Evolutionary conservation across 2,113 vertebrate genomes (phyloP).

Genomic region (Cynoglossus semilaevis): DNA sequence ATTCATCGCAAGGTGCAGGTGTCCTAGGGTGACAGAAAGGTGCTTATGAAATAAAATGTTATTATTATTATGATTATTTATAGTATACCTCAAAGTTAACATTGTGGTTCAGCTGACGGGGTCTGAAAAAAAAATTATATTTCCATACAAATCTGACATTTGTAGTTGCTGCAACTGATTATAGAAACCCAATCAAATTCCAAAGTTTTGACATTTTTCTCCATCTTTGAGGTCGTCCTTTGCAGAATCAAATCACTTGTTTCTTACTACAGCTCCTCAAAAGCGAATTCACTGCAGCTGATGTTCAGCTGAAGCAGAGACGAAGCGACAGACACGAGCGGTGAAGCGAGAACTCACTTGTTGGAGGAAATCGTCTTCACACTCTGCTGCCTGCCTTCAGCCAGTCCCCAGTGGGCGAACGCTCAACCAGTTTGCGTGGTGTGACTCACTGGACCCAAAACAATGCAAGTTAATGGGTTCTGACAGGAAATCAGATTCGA

Average conservation of each 20-base stretch:
- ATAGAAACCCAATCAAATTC: no score
- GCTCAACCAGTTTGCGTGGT: constrained; percentile 6
- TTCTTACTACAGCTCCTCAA: constrained; percentile 4
- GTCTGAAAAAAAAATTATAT: no score
- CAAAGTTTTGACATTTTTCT: no score
- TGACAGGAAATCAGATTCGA: constrained; percentile 41
- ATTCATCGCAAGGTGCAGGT: no score
- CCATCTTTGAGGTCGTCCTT: not conserved
- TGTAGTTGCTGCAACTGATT: no score
- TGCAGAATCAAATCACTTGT: not conserved
- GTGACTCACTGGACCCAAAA: constrained; percentile 38
- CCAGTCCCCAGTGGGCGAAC: constrained; percentile 18
- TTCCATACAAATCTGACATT: no score
- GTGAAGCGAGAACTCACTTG: constrained; percentile 44
- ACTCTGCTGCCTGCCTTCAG: constrained; percentile 29
- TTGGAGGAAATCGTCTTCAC: constrained; percentile 38
- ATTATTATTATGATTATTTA: no score
- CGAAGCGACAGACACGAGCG: constrained; percentile 36
- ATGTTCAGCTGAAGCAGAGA: constrained; percentile 16
- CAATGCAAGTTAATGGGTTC: constrained; percentile 25
- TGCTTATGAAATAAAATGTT: no score
- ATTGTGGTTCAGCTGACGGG: no score
- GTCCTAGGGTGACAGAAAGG: no score
- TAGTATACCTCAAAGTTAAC: no score
- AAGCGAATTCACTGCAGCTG: constrained; percentile 17